Conservation (phyloP, 2,113 vertebrate species). For the Spheniscus mendiculus region DNA sequence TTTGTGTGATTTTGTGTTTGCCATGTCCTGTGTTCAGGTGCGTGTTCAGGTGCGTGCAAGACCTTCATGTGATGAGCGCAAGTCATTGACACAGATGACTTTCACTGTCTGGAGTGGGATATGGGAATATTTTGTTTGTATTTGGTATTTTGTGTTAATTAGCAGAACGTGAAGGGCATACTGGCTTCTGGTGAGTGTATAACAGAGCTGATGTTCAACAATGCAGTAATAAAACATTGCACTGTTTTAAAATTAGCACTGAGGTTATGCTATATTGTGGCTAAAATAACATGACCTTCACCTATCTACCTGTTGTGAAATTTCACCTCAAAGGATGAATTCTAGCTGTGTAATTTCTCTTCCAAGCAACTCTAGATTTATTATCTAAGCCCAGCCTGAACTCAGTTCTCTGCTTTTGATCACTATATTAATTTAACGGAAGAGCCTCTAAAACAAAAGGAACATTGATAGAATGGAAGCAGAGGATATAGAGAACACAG, state of each 20-base stretch:
- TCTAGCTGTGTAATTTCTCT: slow-evolving; percentile 19
- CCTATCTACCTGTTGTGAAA: slow-evolving; percentile 4
- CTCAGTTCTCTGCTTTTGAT: slow-evolving; percentile 42
- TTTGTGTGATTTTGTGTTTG: neutral
- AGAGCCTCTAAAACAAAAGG: slow-evolving; percentile 51
- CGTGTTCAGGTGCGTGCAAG: neutral
- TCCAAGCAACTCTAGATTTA: neutral
- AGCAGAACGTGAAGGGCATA: neutral
- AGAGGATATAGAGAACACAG: slow-evolving; percentile 4
- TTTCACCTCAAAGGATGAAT: slow-evolving; percentile 2
- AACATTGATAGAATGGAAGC: slow-evolving; percentile 38
- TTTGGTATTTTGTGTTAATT: neutral
- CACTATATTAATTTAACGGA: slow-evolving; percentile 60
- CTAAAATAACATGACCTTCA: neutral
- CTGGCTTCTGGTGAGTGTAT: neutral
- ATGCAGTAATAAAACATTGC: neutral
- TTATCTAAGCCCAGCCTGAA: neutral
- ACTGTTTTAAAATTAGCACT: neutral
- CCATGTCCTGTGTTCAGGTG: neutral
- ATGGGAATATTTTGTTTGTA: neutral
- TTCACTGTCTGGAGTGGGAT: neutral
- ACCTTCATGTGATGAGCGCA: neutral
- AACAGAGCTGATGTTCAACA: neutral
- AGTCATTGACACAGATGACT: neutral
- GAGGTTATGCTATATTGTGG: neutral